Percentiles rank a stretch among this genome's conserved stretches.
Evolutionary conservation across 2,113 vertebrate species (phyloP).

Genomic region (Seriola dumerili): DNA sequence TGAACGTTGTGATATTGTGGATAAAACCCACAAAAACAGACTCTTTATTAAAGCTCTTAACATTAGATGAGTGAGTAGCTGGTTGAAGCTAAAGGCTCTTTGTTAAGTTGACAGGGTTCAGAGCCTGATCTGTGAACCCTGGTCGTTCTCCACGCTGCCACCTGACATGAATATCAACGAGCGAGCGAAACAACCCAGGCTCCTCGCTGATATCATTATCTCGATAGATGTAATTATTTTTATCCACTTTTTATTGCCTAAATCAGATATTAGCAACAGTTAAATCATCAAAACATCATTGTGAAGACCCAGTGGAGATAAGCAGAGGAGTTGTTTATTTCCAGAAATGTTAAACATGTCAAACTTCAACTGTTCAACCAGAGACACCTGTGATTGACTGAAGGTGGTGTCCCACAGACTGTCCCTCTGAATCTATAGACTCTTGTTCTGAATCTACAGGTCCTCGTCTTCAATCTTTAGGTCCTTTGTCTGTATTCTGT

Average conservation of each 20-base stretch:
- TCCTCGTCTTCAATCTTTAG: neutral
- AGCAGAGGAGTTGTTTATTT: neutral
- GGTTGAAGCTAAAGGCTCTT: neutral
- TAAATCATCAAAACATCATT: neutral
- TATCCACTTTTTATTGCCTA: neutral
- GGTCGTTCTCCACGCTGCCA: neutral
- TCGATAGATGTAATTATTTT: neutral
- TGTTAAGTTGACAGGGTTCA: constrained; percentile 2
- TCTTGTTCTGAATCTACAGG: no score
- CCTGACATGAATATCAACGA: neutral
- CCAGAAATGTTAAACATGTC: neutral
- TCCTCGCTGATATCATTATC: neutral
- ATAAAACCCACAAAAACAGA: neutral
- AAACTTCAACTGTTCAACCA: neutral
- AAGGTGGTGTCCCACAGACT: neutral
- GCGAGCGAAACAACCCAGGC: neutral
- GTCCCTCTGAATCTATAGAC: neutral
- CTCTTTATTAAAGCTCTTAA: neutral
- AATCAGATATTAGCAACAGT: constrained; percentile 8
- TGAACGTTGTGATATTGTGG: neutral
- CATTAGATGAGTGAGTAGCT: neutral
- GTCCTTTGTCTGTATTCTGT: neutral
- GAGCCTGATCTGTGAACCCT: neutral
- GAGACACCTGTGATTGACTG: neutral
- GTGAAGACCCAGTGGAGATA: neutral